phyloP scores from a whole-genome alignment of 53 echinoderm and acorn worm genomes.

The Patiria pectinifera region DNA sequence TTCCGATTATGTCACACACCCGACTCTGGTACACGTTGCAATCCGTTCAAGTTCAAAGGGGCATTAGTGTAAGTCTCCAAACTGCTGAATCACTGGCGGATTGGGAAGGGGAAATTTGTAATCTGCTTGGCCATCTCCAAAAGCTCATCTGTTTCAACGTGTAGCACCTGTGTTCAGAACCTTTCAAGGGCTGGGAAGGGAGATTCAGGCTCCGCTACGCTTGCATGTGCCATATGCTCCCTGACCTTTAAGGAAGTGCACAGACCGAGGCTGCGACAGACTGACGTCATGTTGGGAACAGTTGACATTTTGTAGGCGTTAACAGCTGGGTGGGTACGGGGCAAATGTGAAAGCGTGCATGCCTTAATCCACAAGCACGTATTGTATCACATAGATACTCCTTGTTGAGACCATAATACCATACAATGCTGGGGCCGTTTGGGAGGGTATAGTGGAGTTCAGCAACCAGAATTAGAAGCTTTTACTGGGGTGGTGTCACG shows the following conservation, averaged over 20 bases:
- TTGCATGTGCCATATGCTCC: not conserved
- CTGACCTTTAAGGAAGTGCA: not conserved
- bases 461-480: too few relatives aligned
- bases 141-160: not conserved
- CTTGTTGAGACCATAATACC: too few relatives aligned
- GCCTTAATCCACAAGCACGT: not conserved
- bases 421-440: too few relatives aligned
- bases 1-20: too few relatives aligned
- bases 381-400: too few relatives aligned
- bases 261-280: not conserved
- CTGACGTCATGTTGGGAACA: not conserved
- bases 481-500: too few relatives aligned
- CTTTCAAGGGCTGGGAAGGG: not conserved
- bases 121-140: not conserved
- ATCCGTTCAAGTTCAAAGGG: not conserved
- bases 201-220: not conserved
- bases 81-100: not conserved
- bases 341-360: not conserved
- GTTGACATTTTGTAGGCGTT: not conserved
- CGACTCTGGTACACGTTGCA: too few relatives aligned
- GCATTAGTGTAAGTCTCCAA: not conserved
- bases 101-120: not conserved
- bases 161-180: not conserved
- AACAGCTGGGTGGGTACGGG: not conserved
- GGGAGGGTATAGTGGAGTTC: too few relatives aligned